Conservation (phyloP, 23 tunicate genomes). For the Styela clava region DNA sequence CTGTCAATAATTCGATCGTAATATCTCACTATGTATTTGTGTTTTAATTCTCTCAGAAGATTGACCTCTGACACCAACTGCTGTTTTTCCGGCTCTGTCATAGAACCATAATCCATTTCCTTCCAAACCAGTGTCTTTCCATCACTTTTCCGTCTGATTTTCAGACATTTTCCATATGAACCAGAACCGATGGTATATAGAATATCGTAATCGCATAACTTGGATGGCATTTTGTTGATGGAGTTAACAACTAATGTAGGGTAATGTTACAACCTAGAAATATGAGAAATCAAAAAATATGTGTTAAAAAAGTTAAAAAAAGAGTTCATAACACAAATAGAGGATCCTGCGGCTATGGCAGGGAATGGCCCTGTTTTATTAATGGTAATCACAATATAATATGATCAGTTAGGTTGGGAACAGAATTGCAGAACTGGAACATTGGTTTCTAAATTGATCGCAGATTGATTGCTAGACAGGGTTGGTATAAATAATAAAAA, state of each 20-base stretch:
- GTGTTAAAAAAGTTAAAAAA: too few relatives aligned
- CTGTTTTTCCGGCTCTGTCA: conserved; percentile 95
- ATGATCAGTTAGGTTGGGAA: too few relatives aligned
- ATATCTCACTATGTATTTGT: conserved; percentile 87
- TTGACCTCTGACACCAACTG: conserved; percentile 94
- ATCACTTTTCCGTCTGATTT: conserved; percentile 71
- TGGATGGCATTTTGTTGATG: conserved; percentile 74
- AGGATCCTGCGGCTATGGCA: too few relatives aligned
- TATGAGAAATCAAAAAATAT: too few relatives aligned
- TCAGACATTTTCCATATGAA: conserved; percentile 92
- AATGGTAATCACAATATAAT: too few relatives aligned
- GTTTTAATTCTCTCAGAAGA: conserved; percentile 86
- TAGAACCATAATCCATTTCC: conserved; percentile 96
- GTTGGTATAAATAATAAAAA: too few relatives aligned
- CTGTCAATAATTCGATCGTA: conserved; percentile 92
- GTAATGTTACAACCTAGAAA: not conserved
- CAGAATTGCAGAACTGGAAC: too few relatives aligned
- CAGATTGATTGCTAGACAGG: too few relatives aligned
- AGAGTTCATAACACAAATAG: too few relatives aligned
- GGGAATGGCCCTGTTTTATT: too few relatives aligned
- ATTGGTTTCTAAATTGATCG: too few relatives aligned
- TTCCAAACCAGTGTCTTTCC: conserved; percentile 85
- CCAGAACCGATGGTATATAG: conserved; percentile 80
- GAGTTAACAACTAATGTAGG: not conserved
- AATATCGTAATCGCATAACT: conserved; percentile 77